Evolutionary conservation across 2,797 vertebrate genomes (phyloP).

Genomic region (Erithacus rubecula): DNA sequence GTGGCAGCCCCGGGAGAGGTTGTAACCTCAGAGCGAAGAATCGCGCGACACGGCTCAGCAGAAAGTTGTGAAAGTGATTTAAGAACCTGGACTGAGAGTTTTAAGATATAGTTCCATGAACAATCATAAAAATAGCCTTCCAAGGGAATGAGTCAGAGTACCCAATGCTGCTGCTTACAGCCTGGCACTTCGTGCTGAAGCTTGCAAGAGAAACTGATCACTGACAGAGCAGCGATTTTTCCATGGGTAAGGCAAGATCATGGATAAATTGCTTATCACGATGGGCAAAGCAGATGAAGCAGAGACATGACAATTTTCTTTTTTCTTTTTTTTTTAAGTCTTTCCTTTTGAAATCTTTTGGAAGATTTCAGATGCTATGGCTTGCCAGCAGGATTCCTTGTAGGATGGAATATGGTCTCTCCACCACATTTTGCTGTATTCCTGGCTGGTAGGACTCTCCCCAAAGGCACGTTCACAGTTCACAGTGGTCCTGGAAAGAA

Average conservation of each 20-base stretch:
- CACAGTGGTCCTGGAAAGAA: not conserved
- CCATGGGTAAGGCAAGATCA: not conserved
- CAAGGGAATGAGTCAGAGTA: not conserved
- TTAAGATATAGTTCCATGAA: not conserved
- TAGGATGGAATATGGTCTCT: not conserved
- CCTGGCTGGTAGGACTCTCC: not conserved
- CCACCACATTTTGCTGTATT: not conserved
- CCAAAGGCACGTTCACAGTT: not conserved
- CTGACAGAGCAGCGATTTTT: not conserved
- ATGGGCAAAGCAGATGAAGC: not conserved
- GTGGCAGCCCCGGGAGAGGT: not conserved
- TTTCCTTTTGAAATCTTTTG: not conserved
- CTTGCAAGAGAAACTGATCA: not conserved
- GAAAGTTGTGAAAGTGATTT: constrained; percentile 4
- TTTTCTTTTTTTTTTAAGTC: not conserved
- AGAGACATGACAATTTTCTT: not conserved
- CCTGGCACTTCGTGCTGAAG: not conserved
- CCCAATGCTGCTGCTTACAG: not conserved
- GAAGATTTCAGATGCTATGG: not conserved
- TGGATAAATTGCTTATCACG: not conserved
- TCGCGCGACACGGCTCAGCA: not conserved
- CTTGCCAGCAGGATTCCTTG: not conserved
- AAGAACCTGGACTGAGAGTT: not conserved
- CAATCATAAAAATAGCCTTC: not conserved
- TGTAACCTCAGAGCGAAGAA: not conserved